Evolutionary conservation across 2,888 invertebrate species (phyloP).

Genomic region (Pyrrhosoma nymphula): DNA sequence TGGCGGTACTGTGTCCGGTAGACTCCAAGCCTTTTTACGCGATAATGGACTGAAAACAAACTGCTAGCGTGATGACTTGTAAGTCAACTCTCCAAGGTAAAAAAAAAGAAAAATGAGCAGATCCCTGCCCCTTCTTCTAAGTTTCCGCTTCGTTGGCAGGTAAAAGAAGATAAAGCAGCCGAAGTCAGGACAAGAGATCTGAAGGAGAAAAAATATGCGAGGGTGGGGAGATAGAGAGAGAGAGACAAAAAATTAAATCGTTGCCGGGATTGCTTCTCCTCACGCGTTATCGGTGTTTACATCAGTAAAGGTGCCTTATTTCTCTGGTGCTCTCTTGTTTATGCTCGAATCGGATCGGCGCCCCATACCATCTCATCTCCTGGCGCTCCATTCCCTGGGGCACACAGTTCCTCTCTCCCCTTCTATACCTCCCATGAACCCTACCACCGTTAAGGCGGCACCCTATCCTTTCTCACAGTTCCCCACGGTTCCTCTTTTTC

Average conservation of each 20-base stretch:
- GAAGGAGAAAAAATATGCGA: neutral
- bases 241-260: neutral
- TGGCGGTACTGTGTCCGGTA: too few species aligned
- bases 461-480: neutral
- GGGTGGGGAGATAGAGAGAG: neutral
- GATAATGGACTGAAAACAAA: too few species aligned
- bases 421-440: neutral
- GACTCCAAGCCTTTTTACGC: too few species aligned
- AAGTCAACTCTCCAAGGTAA: too few species aligned
- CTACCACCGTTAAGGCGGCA: neutral
- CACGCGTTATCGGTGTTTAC: conserved; percentile 3
- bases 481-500: neutral
- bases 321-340: neutral
- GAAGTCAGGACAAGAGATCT: neutral
- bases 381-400: neutral
- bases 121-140: neutral
- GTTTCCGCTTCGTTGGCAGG: neutral
- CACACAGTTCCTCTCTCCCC: neutral
- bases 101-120: too few species aligned
- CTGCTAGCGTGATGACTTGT: too few species aligned
- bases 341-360: neutral
- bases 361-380: neutral
- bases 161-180: neutral
- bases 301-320: neutral
- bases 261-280: neutral